phyloP scores from a whole-genome alignment of 2,888 invertebrate genomes.

The Leptinotarsa juncta region DNA sequence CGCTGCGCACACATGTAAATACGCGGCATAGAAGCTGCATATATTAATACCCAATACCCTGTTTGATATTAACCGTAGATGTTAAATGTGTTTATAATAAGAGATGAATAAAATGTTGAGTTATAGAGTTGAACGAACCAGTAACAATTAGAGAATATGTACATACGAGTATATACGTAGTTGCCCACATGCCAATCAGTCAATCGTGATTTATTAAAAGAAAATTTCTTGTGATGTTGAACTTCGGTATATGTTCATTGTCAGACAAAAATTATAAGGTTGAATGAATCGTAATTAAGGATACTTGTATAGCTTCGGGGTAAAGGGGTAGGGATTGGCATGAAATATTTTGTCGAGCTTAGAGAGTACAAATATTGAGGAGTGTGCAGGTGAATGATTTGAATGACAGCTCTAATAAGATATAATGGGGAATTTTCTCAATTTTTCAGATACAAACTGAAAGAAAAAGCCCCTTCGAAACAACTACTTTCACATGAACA shows the following conservation, averaged over 20 bases:
- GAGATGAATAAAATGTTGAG: constrained; percentile 24
- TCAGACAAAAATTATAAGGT: background rate
- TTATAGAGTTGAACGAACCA: constrained; percentile 40
- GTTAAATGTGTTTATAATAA: constrained; percentile 26
- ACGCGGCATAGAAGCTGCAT: constrained; percentile 23
- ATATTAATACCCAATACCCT: constrained; percentile 27
- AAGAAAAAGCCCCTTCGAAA: too few species aligned
- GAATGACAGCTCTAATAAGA: background rate
- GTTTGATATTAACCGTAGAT: constrained; percentile 30
- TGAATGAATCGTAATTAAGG: constrained; percentile 3
- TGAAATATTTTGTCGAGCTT: too few species aligned
- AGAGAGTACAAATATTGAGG: too few species aligned
- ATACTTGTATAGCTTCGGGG: constrained; percentile 4
- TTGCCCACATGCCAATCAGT: constrained; percentile 23
- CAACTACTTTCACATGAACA: too few species aligned
- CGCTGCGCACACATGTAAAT: constrained; percentile 26
- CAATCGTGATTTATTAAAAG: constrained; percentile 23
- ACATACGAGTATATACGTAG: constrained; percentile 23
- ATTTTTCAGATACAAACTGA: too few species aligned
- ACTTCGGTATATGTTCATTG: constrained; percentile 4
- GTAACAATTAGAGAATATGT: constrained; percentile 38
- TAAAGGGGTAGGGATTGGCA: background rate
- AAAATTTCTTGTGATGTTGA: constrained; percentile 8
- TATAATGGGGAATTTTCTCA: background rate
- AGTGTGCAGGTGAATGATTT: background rate